Evolutionary conservation across 2,888 invertebrate species (phyloP), one percentile per base, ranked within the genome.

Genomic region (Steinernema scapterisci): DNA sequence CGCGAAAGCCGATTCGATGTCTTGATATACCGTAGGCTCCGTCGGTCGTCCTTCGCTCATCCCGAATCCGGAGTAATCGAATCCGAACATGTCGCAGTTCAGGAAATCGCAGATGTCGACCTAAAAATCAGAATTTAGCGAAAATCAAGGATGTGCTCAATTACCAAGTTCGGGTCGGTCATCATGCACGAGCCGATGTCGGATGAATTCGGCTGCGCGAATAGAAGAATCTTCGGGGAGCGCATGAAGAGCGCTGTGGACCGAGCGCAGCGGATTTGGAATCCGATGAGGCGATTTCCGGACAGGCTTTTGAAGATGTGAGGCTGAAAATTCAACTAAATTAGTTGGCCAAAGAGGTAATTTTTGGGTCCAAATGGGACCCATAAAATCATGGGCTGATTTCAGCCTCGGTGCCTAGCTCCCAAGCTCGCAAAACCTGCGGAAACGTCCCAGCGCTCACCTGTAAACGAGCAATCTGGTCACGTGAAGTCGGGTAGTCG

Each of bases 81-180:
- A 82, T 43, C 78, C 79, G 43, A 82, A 74, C 25, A 82, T 71
- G 75, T 82, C 82, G 63, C 80, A 80, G 45, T 79, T 77, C 0
- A 80, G 76, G 31, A 82, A 80, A 54, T 82, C 82, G 48, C 79
- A 79, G 21, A 82, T 82, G 48, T 82, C 82, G 16, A 79, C 75
- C 75, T 77, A 51, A 44, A n/a, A n/a, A 76, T 72, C 23, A 11
- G 45, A 11, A 44, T 21, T 23, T 70, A n/a, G 21, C 31, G 23
- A 13, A 31, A 70, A 52, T 25, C 27, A 75, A 38, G 21, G 27
- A 52, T 7, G 11, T 11, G 13, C 11, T 7, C 19, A 63, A 72
- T n/a, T n/a, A 76, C 81, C 72, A 80, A 79, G 51, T 82, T 82
- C 38, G 82, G 82, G 70, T 82, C 82, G 79, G 80, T 82, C 75